Evolutionary conservation across 2,888 invertebrate genomes (phyloP), one percentile per base, ranked within the genome.

Genomic region (Eueremaeus valkanovi): DNA sequence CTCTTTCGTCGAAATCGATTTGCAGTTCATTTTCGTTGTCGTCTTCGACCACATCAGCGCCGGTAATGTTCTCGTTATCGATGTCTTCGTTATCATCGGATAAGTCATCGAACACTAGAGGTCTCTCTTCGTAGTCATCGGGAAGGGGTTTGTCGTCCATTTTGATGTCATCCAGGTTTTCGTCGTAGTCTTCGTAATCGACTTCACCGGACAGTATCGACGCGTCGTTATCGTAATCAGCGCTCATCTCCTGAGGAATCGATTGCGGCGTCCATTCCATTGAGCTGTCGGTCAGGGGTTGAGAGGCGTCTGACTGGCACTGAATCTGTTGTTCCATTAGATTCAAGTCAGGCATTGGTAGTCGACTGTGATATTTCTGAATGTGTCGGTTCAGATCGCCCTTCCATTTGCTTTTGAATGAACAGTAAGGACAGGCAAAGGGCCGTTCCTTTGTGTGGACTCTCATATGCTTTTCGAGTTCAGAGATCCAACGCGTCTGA

Each of bases 351-450:
- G 63, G 63, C 33, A 63, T 33, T 33, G 63, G 63, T 27, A 63
- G 36, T 21, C 33, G 63, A n/a, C 77, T 77, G 73, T 78, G 78
- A 58, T 78, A 78, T 72, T 78, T 78, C 72, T 77, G 72, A 11
- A 79, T 73, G 68, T 79, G 79, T n/a, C 79, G 78, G 66, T 77
- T 78, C 18, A 79, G 63, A 70, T 79, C 79, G 5, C 79, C 79
- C 70, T 79, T 79, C 78, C 79, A 78, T 68, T 78, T 78, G 36
- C 79, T 79, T 24, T 77, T 75, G 45, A 79, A 79, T 45, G 79
- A 77, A 73, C 79, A 79, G 63, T 75, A 77, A 21, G 75, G 75
- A 70, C 79, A 79, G 29, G 77, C 74, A 58, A 79, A 79, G 9
- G 79, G 79, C 45, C 78, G 77, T 40, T 79, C 78, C 29, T 77